A percentile compares a stretch with the other conserved stretches of the same genome.
These are phyloP conservation scores for Cepphus grylle DNA, from an alignment of 2,113 vertebrate genomes.

Conservation along the genomic window DNA sequence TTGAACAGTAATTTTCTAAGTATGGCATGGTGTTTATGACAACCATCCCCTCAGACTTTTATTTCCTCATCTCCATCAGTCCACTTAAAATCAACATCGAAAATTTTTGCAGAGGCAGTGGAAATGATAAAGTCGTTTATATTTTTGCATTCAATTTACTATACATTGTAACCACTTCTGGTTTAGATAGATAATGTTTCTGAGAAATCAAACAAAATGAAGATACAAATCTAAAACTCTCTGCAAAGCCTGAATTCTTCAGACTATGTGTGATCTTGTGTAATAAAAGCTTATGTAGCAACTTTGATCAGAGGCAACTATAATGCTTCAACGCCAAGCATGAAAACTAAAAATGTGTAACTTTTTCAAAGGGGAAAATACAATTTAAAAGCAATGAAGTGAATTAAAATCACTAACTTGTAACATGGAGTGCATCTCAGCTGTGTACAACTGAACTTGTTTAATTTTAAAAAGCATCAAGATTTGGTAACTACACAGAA, in stretches of 20 bases:
- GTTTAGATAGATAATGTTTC: neutral
- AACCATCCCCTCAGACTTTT: neutral
- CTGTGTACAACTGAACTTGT: neutral
- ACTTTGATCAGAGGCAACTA: neutral
- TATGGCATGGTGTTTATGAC: neutral
- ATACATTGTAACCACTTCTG: neutral
- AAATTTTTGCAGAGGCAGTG: neutral
- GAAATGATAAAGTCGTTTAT: neutral
- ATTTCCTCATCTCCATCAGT: neutral
- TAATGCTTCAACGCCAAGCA: neutral
- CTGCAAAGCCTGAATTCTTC: neutral
- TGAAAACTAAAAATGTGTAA: neutral
- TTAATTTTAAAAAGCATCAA: neutral
- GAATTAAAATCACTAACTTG: neutral
- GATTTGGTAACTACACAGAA: neutral
- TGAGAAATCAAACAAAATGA: neutral
- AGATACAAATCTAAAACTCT: neutral
- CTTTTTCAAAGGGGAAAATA: neutral
- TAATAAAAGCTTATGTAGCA: neutral
- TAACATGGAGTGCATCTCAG: neutral
- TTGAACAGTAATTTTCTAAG: slow-evolving; percentile 9
- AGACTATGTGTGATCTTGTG: neutral
- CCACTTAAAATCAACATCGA: neutral
- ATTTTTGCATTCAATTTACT: neutral
- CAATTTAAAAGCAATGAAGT: neutral